phyloP scores from a whole-genome alignment of 2,888 invertebrate species.

The Parnassius orleans region DNA sequence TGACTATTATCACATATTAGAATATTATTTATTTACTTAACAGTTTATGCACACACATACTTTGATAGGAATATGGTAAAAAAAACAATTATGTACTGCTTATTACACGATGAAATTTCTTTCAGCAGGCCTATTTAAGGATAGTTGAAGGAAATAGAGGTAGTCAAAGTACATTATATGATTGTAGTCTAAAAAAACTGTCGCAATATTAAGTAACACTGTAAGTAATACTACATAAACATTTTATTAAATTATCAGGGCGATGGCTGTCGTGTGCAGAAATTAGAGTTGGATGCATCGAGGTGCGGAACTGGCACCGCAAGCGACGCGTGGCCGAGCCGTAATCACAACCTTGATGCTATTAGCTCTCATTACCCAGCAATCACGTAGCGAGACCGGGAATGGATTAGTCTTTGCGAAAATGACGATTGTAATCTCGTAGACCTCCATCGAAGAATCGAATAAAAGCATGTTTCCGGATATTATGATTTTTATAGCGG shows the following conservation, averaged over 20 bases:
- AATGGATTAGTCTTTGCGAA: constrained; percentile 81
- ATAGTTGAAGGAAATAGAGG: too few species aligned
- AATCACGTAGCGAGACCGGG: constrained; percentile 76
- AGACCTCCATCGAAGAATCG: constrained; percentile 69
- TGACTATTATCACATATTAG: too few species aligned
- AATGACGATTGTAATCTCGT: constrained; percentile 77
- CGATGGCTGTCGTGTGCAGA: background rate
- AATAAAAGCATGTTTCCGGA: too few species aligned
- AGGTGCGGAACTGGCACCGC: constrained; percentile 36
- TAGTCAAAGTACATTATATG: too few species aligned
- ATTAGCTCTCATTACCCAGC: constrained; percentile 76
- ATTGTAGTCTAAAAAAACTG: too few species aligned
- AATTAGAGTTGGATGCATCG: constrained; percentile 1
- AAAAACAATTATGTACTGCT: too few species aligned
- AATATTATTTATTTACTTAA: too few species aligned
- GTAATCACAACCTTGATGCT: constrained; percentile 71
- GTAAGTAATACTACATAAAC: background rate
- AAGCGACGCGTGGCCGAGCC: constrained; percentile 41
- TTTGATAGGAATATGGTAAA: too few species aligned
- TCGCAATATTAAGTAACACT: background rate
- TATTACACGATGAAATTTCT: too few species aligned
- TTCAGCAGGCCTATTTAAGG: too few species aligned
- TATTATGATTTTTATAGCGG: too few species aligned
- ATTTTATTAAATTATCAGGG: background rate
- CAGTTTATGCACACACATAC: too few species aligned